phyloP scores from a whole-genome alignment of 2,113 vertebrate genomes.

The Coturnix japonica region DNA sequence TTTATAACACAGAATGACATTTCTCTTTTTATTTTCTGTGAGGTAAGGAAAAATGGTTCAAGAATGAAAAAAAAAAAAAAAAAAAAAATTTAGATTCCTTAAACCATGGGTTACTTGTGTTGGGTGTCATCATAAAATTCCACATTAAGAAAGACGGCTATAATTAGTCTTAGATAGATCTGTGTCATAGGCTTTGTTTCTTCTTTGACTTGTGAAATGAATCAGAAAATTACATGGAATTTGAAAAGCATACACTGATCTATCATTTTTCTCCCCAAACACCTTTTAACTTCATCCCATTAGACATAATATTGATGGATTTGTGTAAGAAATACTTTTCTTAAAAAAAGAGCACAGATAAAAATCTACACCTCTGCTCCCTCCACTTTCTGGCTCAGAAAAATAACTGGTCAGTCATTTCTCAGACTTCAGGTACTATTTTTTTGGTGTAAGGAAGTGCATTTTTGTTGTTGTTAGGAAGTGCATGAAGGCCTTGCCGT shows the following conservation, averaged over 20 bases:
- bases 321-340: neutral
- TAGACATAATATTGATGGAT: neutral
- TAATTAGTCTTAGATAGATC: neutral
- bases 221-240: neutral
- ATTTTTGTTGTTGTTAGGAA: neutral
- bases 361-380: neutral
- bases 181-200: conserved; percentile 7
- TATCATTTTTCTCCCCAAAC: neutral
- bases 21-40: conserved; percentile 42
- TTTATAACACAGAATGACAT: conserved; percentile 4
- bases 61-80: neutral
- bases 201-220: conserved; percentile 6
- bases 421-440: neutral
- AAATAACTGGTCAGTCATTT: neutral
- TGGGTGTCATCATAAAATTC: conserved; percentile 16
- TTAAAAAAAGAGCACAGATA: neutral
- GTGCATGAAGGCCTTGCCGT: neutral
- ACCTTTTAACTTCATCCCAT: neutral
- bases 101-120: neutral
- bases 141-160: conserved; percentile 2
- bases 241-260: conserved; percentile 13
- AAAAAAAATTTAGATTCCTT: conserved; percentile 1
- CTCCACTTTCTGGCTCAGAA: neutral
- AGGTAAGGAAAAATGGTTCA: neutral
- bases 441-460: neutral